Percentiles rank a stretch among this genome's conserved stretches.
These are phyloP conservation scores for Asarcornis scutulata DNA, from an alignment of 2,113 vertebrate species.

Conservation along the genomic window DNA sequence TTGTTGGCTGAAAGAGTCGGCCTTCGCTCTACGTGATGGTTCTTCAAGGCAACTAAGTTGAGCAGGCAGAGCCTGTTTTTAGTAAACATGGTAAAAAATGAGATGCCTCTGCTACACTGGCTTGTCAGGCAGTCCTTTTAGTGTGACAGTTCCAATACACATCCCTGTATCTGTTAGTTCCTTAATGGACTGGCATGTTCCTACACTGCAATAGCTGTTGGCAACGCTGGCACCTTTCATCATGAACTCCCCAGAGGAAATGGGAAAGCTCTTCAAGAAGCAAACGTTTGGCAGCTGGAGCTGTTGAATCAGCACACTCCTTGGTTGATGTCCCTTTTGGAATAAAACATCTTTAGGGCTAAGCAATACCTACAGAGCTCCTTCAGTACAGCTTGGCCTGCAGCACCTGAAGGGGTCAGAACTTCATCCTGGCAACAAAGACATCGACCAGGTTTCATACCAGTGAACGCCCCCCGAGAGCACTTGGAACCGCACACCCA, in stretches of 20 bases:
- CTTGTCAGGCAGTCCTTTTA: neutral
- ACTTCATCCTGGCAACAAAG: neutral
- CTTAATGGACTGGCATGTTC: neutral
- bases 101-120: neutral
- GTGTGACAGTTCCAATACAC: neutral
- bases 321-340: neutral
- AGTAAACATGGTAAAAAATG: neutral
- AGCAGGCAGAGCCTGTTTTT: neutral
- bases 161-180: neutral
- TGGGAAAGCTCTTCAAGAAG: neutral
- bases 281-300: neutral
- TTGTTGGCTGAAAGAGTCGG: neutral
- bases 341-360: neutral
- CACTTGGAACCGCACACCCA: fast-evolving
- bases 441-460: neutral
- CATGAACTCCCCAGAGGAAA: neutral
- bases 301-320: neutral
- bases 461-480: neutral
- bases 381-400: neutral
- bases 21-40: fast-evolving
- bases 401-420: neutral
- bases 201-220: neutral
- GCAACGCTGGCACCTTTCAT: neutral
- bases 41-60: neutral
- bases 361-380: neutral